A percentile compares a stretch with the other conserved stretches of the same genome.
phyloP scores from a whole-genome alignment of 2,888 invertebrate species.

The Mesorhabditis sp. region DNA sequence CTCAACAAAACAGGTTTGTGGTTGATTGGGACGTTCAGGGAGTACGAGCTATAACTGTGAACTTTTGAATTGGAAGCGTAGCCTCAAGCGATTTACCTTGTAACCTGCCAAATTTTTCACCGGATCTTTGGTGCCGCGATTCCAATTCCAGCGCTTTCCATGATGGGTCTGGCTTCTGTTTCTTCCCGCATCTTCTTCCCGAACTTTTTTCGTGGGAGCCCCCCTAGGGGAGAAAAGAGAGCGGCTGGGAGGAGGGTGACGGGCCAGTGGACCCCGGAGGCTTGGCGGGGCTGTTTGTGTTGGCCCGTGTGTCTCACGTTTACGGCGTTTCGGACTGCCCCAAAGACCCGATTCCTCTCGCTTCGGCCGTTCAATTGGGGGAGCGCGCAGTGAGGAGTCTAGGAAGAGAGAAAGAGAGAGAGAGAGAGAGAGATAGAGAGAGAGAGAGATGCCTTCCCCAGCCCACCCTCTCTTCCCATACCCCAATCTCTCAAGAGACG shows the following conservation, averaged over 20 bases:
- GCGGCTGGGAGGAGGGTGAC: neutral
- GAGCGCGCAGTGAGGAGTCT: neutral
- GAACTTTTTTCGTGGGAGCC: neutral
- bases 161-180: neutral
- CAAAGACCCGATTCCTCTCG: neutral
- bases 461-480: neutral
- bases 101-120: too few relatives aligned
- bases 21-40: too few relatives aligned
- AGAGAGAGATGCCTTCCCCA: neutral
- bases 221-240: neutral
- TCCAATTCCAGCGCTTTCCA: neutral
- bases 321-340: neutral
- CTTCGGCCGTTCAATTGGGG: neutral
- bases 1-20: too few relatives aligned
- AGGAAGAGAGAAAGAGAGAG: too few relatives aligned
- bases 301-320: constrained; percentile 1
- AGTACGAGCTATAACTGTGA: too few relatives aligned
- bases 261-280: too few relatives aligned
- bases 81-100: too few relatives aligned
- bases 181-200: neutral
- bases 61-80: too few relatives aligned
- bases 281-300: neutral
- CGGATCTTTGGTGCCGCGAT: neutral
- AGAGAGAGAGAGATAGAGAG: too few relatives aligned
- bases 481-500: neutral